Base-by-base conservation (phyloP, 53 echinoderm and acorn worm genomes). In the Mesocentrotus franciscanus region DNA sequence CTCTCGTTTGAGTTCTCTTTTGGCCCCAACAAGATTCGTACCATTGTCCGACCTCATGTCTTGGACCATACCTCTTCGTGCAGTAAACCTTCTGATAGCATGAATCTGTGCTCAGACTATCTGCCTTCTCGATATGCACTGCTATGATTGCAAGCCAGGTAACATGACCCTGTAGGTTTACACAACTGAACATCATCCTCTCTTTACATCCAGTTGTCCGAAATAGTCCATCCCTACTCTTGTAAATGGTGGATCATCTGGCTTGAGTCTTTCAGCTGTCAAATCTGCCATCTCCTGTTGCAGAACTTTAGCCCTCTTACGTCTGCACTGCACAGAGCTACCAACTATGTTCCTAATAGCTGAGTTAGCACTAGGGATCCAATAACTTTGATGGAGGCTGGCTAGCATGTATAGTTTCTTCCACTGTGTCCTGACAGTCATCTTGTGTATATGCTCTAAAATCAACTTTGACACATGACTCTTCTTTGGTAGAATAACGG, bases 41-140 rank as follows among this genome's bases (percentile, higher is more conserved):
- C 96, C 96, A 90, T 97, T 96, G 57, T 93, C 96, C 1, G 97
- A 97, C 14, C 95, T 91, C 39, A 96, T 91, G 49, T 97, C 89
- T 42, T 71, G 95, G 0, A 97, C 96, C 24, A 78, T 85, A 59
- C 92, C 97, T 78, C 93, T 71, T 32, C 97, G 22, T 13, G 97
- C 96, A 10, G 89, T 95, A 70, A 97, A 97, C 17, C 96, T 17
- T 55, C 96, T 61, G 4, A 96, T 49, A 10, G 85, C 57, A 97
- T 30, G 93, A 92, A 36, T 97, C 95, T 60, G 97, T 97, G 35
- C 74, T 90, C 8, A 97, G 90, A 57, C 87, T 62, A 29, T 95
- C 60, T 0, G 96, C 97, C 36, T 89, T 93, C 78, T 97, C 95
- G 90, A 94, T 90, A 70, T 96, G 97, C 22, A 96, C 71, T 36